phyloP scores from a whole-genome alignment of 2,888 invertebrate species.

The Subacronicta megacephala region DNA sequence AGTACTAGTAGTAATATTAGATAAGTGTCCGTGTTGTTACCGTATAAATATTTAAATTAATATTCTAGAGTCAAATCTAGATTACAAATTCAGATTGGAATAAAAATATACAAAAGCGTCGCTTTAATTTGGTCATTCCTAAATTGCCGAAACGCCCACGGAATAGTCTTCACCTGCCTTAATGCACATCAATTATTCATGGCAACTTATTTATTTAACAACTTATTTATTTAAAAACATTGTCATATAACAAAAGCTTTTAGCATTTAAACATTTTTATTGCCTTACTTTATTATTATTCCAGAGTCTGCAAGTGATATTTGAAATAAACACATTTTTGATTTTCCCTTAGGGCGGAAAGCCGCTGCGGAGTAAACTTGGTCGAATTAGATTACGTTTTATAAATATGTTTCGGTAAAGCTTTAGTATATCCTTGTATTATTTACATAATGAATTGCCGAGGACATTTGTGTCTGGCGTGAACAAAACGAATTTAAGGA shows the following conservation, averaged over 20 bases:
- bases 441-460: constrained; percentile 52
- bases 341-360: constrained; percentile 28
- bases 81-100: constrained; percentile 8
- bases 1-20: background rate
- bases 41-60: too few species aligned
- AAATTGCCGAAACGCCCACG: constrained; percentile 38
- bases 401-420: constrained; percentile 33
- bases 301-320: constrained; percentile 42
- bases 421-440: constrained; percentile 40
- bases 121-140: constrained; percentile 35
- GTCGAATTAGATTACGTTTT: constrained; percentile 40
- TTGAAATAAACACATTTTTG: constrained; percentile 49
- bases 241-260: constrained; percentile 43
- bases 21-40: background rate
- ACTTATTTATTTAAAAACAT: constrained; percentile 52
- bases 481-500: constrained; percentile 22
- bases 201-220: constrained; percentile 48
- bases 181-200: constrained; percentile 53
- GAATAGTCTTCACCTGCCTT: constrained; percentile 25
- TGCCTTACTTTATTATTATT: constrained; percentile 34
- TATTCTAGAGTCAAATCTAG: background rate
- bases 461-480: constrained; percentile 31
- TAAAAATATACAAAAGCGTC: constrained; percentile 16
- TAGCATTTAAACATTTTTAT: constrained; percentile 49
- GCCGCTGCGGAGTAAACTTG: constrained; percentile 21